A percentile compares a stretch with the other conserved stretches of the same genome.
phyloP scores from a whole-genome alignment of 2,888 invertebrate genomes.

The Siphlonurus alternatus region DNA sequence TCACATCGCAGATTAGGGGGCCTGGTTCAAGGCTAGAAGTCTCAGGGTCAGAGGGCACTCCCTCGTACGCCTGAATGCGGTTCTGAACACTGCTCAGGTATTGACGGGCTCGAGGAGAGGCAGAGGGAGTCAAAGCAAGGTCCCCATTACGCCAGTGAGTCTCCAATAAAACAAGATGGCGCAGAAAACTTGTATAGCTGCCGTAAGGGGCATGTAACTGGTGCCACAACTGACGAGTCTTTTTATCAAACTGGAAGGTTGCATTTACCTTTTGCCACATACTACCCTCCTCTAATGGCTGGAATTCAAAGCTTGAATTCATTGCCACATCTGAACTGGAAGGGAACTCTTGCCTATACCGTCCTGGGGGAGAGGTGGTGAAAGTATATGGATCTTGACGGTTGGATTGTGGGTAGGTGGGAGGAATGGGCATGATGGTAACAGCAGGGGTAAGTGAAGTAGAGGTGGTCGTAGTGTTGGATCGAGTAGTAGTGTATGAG shows the following conservation, averaged over 20 bases:
- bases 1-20: slow-evolving; percentile 26
- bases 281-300: not conserved
- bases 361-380: not conserved
- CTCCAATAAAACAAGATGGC: slow-evolving; percentile 63
- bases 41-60: slow-evolving; percentile 11
- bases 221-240: slow-evolving; percentile 66
- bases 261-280: slow-evolving; percentile 22
- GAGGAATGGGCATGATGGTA: not conserved
- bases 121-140: slow-evolving; percentile 51
- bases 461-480: not conserved
- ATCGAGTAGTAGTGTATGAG: not conserved
- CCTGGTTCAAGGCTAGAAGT: slow-evolving; percentile 26
- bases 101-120: slow-evolving; percentile 53
- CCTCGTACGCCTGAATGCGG: slow-evolving; percentile 57
- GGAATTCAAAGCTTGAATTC: not conserved
- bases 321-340: not conserved
- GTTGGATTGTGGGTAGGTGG: not conserved
- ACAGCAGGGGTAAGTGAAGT: not conserved
- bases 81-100: slow-evolving; percentile 69
- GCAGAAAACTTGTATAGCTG: slow-evolving; percentile 68
- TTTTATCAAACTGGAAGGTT: slow-evolving; percentile 62
- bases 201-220: slow-evolving; percentile 74
- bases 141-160: slow-evolving; percentile 73
- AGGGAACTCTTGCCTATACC: not conserved
- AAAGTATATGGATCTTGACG: not conserved